Percentiles rank a stretch among this genome's conserved stretches.
Conservation (phyloP, 2,888 invertebrate genomes). For the Agrochola macilenta region DNA sequence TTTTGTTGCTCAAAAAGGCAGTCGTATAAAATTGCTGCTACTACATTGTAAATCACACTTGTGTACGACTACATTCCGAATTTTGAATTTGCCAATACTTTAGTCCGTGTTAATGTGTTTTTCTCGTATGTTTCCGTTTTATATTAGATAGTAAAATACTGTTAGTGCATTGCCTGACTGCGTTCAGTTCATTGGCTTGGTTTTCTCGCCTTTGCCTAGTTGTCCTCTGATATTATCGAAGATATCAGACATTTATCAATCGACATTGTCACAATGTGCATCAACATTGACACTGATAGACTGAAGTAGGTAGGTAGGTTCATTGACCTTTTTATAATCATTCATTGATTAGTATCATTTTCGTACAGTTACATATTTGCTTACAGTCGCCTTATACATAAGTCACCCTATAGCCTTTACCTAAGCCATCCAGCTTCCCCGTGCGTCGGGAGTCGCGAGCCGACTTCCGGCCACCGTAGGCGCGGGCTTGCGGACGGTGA, state of each 20-base stretch:
- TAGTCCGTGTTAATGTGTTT: not conserved
- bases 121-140: constrained; percentile 22
- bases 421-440: not conserved
- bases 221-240: constrained; percentile 6
- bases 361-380: not conserved
- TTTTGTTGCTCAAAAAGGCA: no score
- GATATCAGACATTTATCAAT: constrained; percentile 11
- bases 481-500: no score
- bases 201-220: not conserved
- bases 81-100: constrained; percentile 39
- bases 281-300: constrained; percentile 15
- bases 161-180: not conserved
- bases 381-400: no score
- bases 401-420: no score
- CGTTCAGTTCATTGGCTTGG: not conserved
- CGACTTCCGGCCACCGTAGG: no score
- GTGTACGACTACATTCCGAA: constrained; percentile 37
- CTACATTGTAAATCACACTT: constrained; percentile 48
- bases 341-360: not conserved
- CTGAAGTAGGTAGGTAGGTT: not conserved
- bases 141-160: constrained; percentile 12
- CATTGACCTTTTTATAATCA: not conserved
- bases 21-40: no score
- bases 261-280: not conserved
- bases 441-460: no score